Evolutionary conservation across 1,140 invertebrate species (phyloP).

Genomic region (Brachystomella parvula): DNA sequence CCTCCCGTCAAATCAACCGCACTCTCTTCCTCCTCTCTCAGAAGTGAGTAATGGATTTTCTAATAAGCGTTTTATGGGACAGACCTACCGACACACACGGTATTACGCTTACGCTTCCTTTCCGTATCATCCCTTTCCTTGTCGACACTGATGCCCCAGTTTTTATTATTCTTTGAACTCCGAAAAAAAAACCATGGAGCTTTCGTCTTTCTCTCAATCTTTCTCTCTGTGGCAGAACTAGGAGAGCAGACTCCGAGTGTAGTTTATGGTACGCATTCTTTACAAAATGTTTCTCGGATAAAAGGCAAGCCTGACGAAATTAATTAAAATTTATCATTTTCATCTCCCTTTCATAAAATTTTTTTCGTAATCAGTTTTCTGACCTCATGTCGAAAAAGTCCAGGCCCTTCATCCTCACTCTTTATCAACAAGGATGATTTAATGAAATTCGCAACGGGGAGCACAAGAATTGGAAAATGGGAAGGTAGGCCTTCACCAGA

Average conservation of each 20-base stretch:
- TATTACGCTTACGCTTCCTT: background rate
- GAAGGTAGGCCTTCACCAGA: no score
- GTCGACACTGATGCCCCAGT: background rate
- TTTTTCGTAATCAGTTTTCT: no score
- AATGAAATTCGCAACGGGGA: no score
- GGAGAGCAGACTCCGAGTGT: no score
- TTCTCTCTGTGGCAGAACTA: no score
- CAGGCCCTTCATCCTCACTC: no score
- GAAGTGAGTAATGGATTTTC: slow-evolving; percentile 17
- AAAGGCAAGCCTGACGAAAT: background rate
- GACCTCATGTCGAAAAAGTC: no score
- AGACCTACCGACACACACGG: background rate
- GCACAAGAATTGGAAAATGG: no score
- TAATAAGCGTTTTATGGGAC: slow-evolving; percentile 14
- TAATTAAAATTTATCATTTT: background rate
- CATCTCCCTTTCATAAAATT: no score
- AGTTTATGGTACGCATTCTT: no score
- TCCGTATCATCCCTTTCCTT: background rate
- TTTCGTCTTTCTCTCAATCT: no score
- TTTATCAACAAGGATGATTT: no score
- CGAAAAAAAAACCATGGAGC: background rate
- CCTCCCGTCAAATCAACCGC: background rate
- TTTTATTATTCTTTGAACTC: background rate
- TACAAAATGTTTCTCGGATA: background rate
- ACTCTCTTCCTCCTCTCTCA: background rate